phyloP scores from a whole-genome alignment of 2,113 vertebrate genomes.

The Microcebus tavaratra region DNA sequence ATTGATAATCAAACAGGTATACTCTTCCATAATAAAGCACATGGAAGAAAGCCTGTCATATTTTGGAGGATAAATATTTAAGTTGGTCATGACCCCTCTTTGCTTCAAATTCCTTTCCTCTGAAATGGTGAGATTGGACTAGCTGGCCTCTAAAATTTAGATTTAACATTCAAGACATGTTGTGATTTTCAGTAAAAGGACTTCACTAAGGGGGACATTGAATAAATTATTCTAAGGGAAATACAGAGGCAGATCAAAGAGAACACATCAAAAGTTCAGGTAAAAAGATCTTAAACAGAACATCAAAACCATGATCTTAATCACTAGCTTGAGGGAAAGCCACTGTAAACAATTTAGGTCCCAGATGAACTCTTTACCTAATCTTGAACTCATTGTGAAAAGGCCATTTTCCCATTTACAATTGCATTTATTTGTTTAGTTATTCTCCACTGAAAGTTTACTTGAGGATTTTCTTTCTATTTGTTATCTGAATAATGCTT shows the following conservation, averaged over 20 bases:
- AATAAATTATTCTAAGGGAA: neutral
- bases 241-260: neutral
- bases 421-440: slow-evolving; percentile 42
- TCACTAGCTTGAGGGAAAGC: neutral
- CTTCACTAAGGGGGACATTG: neutral
- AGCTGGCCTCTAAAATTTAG: neutral
- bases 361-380: neutral
- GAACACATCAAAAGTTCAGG: neutral
- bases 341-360: slow-evolving; percentile 19
- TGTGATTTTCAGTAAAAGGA: neutral
- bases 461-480: slow-evolving; percentile 28
- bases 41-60: neutral
- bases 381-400: neutral
- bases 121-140: neutral
- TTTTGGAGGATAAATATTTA: neutral
- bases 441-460: slow-evolving; percentile 22
- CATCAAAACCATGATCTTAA: neutral
- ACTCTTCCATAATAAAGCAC: neutral
- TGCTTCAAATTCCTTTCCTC: neutral
- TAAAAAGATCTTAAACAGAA: neutral
- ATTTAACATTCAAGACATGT: neutral
- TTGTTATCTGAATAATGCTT: slow-evolving; percentile 41
- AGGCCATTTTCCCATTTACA: neutral
- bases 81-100: neutral
- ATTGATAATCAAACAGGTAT: neutral